Conservation (phyloP, 1,140 invertebrate genomes). For the Drosophila rhopaloa region DNA sequence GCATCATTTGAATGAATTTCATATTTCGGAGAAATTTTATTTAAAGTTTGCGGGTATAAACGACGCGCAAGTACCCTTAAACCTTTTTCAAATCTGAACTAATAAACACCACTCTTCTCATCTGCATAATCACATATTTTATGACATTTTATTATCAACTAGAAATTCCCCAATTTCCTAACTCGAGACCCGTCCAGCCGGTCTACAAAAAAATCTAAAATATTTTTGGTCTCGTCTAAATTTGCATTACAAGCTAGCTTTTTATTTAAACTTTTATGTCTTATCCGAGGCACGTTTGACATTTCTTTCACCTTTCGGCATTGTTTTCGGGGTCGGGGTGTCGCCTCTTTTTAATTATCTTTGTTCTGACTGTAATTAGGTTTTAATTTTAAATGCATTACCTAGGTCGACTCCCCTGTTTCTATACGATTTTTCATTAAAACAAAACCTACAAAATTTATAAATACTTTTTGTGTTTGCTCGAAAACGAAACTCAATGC, state of each 20-base stretch:
- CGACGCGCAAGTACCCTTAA: not conserved
- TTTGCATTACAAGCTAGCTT: conserved; percentile 25
- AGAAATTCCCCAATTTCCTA: conserved; percentile 25
- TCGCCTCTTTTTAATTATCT: conserved; percentile 48
- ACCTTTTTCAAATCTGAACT: not conserved
- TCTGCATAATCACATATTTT: conserved; percentile 45
- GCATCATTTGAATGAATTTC: conserved; percentile 7
- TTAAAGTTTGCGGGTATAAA: not conserved
- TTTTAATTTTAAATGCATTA: conserved; percentile 38
- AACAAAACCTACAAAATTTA: conserved; percentile 7
- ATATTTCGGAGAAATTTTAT: conserved; percentile 18
- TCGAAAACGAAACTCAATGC: conserved; percentile 55
- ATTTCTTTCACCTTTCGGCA: conserved; percentile 74
- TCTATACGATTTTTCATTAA: conserved; percentile 19
- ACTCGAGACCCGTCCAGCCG: conserved; percentile 20
- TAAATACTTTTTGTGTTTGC: conserved; percentile 20
- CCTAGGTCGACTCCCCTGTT: conserved; percentile 16
- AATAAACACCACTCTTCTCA: not conserved
- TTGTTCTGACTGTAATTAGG: conserved; percentile 59
- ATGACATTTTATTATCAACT: conserved; percentile 7
- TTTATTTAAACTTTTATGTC: conserved; percentile 4
- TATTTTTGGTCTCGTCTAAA: conserved; percentile 26
- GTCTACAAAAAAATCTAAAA: conserved; percentile 11
- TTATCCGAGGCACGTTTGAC: conserved; percentile 45
- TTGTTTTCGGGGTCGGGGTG: conserved; percentile 14